A percentile compares a stretch with the other conserved stretches of the same genome.
Conservation (phyloP, 2,888 invertebrate genomes). For the Harpagoxenus sublaevis region DNA sequence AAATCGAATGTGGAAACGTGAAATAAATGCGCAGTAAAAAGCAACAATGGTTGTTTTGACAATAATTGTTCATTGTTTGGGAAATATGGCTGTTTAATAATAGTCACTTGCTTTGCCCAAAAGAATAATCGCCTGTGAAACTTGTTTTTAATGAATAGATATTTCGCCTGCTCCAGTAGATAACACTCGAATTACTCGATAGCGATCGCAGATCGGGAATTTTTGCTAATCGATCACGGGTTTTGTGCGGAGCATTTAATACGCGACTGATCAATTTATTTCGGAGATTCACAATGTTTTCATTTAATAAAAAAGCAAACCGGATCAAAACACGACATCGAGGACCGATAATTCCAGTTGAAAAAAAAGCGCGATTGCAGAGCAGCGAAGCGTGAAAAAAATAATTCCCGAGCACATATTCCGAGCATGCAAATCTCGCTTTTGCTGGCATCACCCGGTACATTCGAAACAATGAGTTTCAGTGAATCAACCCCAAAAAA, state of each 20-base stretch:
- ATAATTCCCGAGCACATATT: conserved; percentile 48
- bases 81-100: conserved; percentile 31
- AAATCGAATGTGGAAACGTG: neutral
- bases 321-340: conserved; percentile 43
- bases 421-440: conserved; percentile 47
- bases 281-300: conserved; percentile 22
- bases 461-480: conserved; percentile 51
- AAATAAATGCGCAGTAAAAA: neutral
- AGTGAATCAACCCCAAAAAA: conserved; percentile 44
- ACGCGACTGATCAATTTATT: conserved; percentile 50
- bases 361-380: conserved; percentile 21
- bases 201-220: conserved; percentile 10
- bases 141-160: conserved; percentile 25
- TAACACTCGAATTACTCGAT: conserved; percentile 27
- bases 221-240: conserved; percentile 31
- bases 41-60: neutral
- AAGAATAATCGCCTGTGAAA: conserved; percentile 5
- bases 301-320: conserved; percentile 51
- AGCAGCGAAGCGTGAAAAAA: conserved; percentile 47
- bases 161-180: neutral
- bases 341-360: conserved; percentile 40
- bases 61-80: neutral
- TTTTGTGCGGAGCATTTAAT: conserved; percentile 35
- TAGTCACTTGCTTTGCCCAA: conserved; percentile 7
- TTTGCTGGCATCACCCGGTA: conserved; percentile 44